Percentiles rank a stretch among this genome's conserved stretches.
Conservation (phyloP, 2,888 invertebrate genomes). For the Abrostola triplasia region DNA sequence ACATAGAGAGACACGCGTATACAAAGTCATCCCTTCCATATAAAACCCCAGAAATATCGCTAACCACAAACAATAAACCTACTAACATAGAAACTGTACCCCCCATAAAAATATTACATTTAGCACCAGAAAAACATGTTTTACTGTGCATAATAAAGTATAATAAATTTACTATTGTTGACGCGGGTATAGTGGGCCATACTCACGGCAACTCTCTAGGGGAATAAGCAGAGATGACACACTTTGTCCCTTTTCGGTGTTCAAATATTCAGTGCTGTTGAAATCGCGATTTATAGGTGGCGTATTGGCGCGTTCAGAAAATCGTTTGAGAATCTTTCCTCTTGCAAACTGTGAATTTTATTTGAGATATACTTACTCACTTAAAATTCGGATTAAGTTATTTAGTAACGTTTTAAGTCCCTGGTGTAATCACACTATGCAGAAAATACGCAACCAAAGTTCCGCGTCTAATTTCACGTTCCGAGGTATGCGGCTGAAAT, state of each 20-base stretch:
- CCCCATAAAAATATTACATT: conserved; percentile 26
- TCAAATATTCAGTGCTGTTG: conserved; percentile 31
- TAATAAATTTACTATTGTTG: conserved; percentile 29
- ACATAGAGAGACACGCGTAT: too few relatives aligned
- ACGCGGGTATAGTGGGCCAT: conserved; percentile 4
- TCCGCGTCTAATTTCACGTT: too few relatives aligned
- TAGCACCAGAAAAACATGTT: conserved; percentile 38
- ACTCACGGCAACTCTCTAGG: conserved; percentile 14
- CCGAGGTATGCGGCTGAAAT: too few relatives aligned
- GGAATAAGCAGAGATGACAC: conserved; percentile 16
- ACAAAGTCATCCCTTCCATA: too few relatives aligned
- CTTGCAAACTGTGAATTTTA: too few relatives aligned
- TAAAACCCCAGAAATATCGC: too few relatives aligned
- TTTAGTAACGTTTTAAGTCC: too few relatives aligned
- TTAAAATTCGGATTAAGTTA: too few relatives aligned
- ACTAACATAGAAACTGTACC: conserved; percentile 9
- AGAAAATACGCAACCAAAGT: too few relatives aligned
- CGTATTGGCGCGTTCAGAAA: conserved; percentile 2
- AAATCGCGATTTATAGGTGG: conserved; percentile 2
- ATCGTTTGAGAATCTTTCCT: not conserved
- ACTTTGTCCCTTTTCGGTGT: conserved; percentile 20
- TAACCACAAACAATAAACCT: conserved; percentile 10
- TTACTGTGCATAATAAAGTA: conserved; percentile 36
- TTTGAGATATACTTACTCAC: too few relatives aligned
- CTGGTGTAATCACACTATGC: too few relatives aligned